These are phyloP conservation scores for Montipora capricornis DNA, from an alignment of 64 coral and sea anemone species.

Conservation along the genomic window DNA sequence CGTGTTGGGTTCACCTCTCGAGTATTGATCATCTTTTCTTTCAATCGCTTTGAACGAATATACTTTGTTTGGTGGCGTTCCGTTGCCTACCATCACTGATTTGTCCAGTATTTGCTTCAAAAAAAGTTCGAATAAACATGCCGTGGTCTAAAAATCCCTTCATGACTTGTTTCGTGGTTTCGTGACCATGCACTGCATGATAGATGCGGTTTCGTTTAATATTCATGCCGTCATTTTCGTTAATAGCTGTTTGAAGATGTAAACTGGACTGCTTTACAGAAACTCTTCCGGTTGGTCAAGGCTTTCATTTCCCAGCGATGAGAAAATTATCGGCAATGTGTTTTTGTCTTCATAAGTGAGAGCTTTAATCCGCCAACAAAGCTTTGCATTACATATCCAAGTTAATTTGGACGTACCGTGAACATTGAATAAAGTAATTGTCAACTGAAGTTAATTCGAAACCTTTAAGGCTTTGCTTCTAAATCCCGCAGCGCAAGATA, in stretches of 20 bases:
- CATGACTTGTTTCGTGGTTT: not conserved
- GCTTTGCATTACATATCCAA: not conserved
- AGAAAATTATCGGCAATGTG: not conserved
- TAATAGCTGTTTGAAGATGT: too few species aligned
- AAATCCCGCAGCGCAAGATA: not conserved
- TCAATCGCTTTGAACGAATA: too few species aligned
- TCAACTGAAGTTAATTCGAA: not conserved
- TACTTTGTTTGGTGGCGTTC: too few species aligned
- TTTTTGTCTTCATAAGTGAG: not conserved
- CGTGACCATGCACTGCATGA: not conserved
- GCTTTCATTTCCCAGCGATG: not conserved
- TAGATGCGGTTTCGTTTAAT: not conserved
- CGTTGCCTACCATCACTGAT: too few species aligned
- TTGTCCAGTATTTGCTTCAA: too few species aligned
- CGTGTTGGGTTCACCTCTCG: too few species aligned
- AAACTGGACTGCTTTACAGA: too few species aligned
- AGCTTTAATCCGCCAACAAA: not conserved
- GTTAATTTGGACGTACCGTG: not conserved
- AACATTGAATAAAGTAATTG: slow-evolving; percentile 20
- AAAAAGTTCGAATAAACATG: too few species aligned
- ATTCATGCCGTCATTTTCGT: too few species aligned
- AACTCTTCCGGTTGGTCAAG: too few species aligned
- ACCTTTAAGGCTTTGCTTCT: not conserved
- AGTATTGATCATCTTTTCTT: too few species aligned
- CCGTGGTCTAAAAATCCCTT: not conserved